phyloP scores from a whole-genome alignment of 2,797 vertebrate species.

The Microhierax caerulescens region DNA sequence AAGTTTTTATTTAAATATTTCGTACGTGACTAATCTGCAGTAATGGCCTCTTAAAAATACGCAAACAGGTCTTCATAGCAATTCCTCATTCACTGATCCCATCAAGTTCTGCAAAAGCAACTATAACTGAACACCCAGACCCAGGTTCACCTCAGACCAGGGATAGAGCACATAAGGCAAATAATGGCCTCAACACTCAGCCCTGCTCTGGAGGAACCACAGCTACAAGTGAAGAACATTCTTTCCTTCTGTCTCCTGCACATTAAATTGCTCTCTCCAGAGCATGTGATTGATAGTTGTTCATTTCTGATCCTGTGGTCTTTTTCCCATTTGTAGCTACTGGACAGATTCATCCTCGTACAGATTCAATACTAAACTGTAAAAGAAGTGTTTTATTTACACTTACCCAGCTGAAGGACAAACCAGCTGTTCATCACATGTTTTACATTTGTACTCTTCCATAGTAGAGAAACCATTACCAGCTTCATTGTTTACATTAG shows the following conservation, averaged over 20 bases:
- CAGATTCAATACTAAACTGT: neutral
- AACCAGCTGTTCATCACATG: conserved; percentile 2
- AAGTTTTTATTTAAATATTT: neutral
- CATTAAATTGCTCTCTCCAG: neutral
- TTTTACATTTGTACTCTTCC: neutral
- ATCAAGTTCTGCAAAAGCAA: neutral
- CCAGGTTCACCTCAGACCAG: neutral
- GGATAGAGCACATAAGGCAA: neutral
- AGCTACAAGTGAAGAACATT: neutral
- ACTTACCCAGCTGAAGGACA: neutral
- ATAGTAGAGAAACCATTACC: neutral
- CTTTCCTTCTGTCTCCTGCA: neutral
- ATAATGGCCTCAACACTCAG: neutral
- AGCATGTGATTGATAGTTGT: accelerated
- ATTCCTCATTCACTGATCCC: neutral
- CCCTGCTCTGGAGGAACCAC: neutral
- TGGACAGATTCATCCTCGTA: neutral
- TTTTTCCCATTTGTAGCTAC: neutral
- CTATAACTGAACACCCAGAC: neutral
- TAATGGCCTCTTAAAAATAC: neutral
- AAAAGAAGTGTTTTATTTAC: neutral
- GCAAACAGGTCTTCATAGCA: neutral
- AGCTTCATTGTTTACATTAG: neutral
- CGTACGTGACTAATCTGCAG: neutral
- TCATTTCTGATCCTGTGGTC: neutral